Percentiles rank a stretch among this genome's conserved stretches.
These are phyloP conservation scores for Pomacea canaliculata DNA, from an alignment of 2,888 invertebrate species.

Conservation along the genomic window DNA sequence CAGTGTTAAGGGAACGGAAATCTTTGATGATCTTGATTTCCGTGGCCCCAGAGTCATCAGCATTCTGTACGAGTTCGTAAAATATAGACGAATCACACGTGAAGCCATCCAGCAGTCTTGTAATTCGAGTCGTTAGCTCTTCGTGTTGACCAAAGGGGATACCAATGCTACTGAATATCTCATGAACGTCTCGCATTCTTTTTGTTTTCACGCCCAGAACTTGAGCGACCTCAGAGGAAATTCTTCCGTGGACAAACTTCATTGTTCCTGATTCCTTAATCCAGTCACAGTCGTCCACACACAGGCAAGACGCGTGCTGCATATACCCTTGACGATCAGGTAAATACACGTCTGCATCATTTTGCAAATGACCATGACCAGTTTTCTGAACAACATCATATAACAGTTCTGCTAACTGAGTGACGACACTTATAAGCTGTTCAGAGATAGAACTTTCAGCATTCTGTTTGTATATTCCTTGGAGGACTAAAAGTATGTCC, in stretches of 20 bases:
- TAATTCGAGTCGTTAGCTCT: neutral
- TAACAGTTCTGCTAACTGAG: constrained; percentile 8
- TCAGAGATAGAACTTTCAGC: neutral
- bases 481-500: neutral
- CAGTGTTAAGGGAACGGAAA: neutral
- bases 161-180: constrained; percentile 4
- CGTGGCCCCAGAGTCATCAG: constrained; percentile 8
- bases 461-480: neutral
- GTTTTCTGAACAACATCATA: neutral
- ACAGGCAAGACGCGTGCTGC: constrained; percentile 32
- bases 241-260: constrained; percentile 35
- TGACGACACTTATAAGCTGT: neutral
- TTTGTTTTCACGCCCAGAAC: constrained; percentile 39
- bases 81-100: neutral
- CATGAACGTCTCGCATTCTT: constrained; percentile 17
- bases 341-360: constrained; percentile 7
- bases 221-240: constrained; percentile 46
- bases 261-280: constrained; percentile 37
- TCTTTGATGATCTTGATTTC: constrained; percentile 12
- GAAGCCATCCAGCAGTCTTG: neutral
- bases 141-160: constrained; percentile 31
- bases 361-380: neutral
- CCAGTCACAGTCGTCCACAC: constrained; percentile 46
- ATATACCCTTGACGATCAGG: constrained; percentile 21
- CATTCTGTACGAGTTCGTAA: constrained; percentile 5